Percentiles rank a stretch among this genome's conserved stretches.
Evolutionary conservation across 2,888 invertebrate genomes (phyloP).

Genomic region (Venusia cambrica): DNA sequence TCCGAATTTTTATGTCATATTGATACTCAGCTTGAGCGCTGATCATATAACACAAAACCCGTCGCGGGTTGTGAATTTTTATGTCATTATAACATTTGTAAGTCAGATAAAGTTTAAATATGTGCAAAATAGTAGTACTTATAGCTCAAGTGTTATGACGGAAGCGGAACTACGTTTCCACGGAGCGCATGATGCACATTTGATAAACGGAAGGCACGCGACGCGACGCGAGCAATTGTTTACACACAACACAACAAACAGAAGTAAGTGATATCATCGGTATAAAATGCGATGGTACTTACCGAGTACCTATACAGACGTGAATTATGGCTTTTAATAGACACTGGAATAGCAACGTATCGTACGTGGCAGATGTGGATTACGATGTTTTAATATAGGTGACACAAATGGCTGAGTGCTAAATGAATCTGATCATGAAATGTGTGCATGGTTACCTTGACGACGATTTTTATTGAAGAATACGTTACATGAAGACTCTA

Average conservation of each 20-base stretch:
- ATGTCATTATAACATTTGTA: no score
- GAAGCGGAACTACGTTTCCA: no score
- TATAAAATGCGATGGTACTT: conserved; percentile 26
- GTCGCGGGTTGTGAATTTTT: no score
- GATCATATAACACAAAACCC: no score
- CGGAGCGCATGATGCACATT: conserved; percentile 26
- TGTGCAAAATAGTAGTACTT: no score
- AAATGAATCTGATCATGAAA: conserved; percentile 12
- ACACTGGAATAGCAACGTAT: conserved; percentile 18
- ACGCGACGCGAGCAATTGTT: conserved; percentile 30
- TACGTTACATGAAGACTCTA: no score
- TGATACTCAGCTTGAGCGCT: no score
- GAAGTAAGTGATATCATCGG: conserved; percentile 34
- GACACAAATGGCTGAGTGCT: conserved; percentile 22
- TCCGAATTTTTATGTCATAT: no score
- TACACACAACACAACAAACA: conserved; percentile 35
- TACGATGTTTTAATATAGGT: conserved; percentile 25
- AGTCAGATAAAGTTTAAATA: no score
- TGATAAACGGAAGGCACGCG: conserved; percentile 19
- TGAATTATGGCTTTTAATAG: conserved; percentile 27
- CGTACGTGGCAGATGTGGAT: conserved; percentile 21
- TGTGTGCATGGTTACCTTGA: conserved; percentile 10
- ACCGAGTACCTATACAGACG: conserved; percentile 17
- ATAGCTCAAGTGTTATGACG: no score
- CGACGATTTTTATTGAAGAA: no score